Evolutionary conservation across 2,797 vertebrate species (phyloP).

Genomic region (Cynopterus sphinx): DNA sequence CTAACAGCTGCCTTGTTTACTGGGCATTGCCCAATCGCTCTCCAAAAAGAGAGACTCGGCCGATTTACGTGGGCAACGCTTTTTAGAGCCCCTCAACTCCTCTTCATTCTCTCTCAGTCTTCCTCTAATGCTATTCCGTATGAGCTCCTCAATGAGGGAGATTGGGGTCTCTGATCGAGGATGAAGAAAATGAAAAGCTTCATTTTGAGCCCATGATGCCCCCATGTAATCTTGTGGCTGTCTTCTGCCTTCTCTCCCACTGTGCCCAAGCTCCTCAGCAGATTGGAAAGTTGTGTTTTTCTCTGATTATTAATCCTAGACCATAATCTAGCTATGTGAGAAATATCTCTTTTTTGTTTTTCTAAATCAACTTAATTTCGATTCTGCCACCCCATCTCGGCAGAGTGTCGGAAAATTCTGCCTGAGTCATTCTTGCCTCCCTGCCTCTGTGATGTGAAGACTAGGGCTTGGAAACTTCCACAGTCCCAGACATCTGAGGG

Average conservation of each 20-base stretch:
- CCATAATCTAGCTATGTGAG: neutral
- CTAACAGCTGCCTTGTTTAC: neutral
- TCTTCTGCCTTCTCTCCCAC: neutral
- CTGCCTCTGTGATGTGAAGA: slow-evolving; percentile 21
- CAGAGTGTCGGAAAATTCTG: slow-evolving; percentile 45
- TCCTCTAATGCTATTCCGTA: neutral
- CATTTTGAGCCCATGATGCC: neutral
- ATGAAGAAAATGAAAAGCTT: slow-evolving; percentile 22
- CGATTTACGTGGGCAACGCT: neutral
- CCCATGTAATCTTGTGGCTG: neutral
- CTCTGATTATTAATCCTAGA: neutral
- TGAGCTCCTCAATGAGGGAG: neutral
- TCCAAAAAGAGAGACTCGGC: neutral
- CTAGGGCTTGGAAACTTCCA: slow-evolving; percentile 46
- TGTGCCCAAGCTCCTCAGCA: neutral
- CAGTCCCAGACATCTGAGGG: neutral
- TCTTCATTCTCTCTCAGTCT: neutral
- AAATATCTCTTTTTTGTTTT: slow-evolving; percentile 20
- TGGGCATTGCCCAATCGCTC: neutral
- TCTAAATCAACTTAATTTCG: slow-evolving; percentile 45
- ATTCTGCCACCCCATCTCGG: neutral
- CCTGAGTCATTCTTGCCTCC: slow-evolving; percentile 54
- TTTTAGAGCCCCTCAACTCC: neutral
- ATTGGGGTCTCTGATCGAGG: neutral
- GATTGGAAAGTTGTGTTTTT: neutral